A percentile compares a stretch with the other conserved stretches of the same genome.
phyloP scores from a whole-genome alignment of 2,113 vertebrate genomes.

The Microtus oregoni region DNA sequence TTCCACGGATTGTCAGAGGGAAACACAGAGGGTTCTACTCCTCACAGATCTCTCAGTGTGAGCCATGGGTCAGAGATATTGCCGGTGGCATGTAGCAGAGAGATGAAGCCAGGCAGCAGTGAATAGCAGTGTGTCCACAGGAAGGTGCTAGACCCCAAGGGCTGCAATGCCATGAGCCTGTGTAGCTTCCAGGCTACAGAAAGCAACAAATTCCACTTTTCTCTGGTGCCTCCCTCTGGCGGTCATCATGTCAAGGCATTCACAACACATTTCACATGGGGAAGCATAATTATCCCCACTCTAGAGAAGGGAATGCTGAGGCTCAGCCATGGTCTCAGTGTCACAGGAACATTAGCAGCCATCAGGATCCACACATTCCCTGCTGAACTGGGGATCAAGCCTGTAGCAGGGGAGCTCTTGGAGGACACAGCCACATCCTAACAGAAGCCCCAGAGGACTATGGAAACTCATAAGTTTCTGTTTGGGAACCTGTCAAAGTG shows the following conservation, averaged over 20 bases:
- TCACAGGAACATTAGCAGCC: neutral
- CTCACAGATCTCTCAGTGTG: neutral
- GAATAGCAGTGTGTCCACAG: no score
- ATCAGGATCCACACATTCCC: accelerated
- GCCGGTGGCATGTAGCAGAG: neutral
- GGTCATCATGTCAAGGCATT: neutral
- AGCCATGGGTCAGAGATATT: neutral
- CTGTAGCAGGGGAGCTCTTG: no score
- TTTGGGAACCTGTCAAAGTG: neutral
- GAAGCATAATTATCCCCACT: neutral
- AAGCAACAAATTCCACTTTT: neutral
- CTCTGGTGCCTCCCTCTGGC: accelerated
- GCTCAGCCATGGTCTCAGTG: neutral
- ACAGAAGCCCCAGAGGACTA: neutral
- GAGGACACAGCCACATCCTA: neutral
- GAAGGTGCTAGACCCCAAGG: no score
- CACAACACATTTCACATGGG: neutral
- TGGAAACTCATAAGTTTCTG: neutral
- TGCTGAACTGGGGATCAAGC: neutral
- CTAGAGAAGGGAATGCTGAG: neutral
- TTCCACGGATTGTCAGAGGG: neutral
- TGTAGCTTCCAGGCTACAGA: neutral
- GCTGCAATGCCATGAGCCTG: neutral
- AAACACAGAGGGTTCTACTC: no score
- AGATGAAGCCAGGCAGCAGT: neutral